phyloP scores from a whole-genome alignment of 2,797 vertebrate genomes.

The Petrocephalus schoutedeni region DNA sequence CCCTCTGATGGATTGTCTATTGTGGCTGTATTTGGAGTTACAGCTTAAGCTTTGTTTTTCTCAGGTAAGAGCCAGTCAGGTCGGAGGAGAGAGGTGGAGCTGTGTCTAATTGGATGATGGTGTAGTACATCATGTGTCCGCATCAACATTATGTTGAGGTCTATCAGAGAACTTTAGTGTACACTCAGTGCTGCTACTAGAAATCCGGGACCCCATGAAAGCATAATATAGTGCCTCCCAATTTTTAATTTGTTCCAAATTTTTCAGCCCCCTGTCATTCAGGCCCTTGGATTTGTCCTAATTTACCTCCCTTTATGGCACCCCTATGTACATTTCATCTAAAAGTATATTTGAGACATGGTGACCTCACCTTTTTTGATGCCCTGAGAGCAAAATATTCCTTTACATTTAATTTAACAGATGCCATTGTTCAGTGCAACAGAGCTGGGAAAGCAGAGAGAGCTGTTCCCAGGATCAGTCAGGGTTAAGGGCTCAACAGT shows the following conservation, averaged over 20 bases:
- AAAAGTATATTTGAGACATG: constrained; percentile 1
- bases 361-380: background rate
- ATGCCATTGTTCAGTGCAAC: background rate
- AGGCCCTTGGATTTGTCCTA: background rate
- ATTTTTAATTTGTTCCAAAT: background rate
- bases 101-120: background rate
- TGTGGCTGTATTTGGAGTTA: background rate
- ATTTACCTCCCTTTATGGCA: background rate
- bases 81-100: background rate
- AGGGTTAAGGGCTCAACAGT: background rate
- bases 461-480: background rate
- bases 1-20: background rate
- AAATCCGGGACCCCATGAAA: background rate
- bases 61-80: background rate
- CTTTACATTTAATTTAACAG: background rate
- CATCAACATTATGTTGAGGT: background rate
- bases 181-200: background rate
- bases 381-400: background rate
- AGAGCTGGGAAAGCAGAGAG: background rate
- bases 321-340: background rate
- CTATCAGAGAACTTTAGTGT: background rate
- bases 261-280: background rate
- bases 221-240: background rate
- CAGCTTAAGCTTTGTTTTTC: background rate
- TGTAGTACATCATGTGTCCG: background rate